Base-by-base conservation (phyloP, 2,797 vertebrate genomes). In the Gallirallus australis region DNA sequence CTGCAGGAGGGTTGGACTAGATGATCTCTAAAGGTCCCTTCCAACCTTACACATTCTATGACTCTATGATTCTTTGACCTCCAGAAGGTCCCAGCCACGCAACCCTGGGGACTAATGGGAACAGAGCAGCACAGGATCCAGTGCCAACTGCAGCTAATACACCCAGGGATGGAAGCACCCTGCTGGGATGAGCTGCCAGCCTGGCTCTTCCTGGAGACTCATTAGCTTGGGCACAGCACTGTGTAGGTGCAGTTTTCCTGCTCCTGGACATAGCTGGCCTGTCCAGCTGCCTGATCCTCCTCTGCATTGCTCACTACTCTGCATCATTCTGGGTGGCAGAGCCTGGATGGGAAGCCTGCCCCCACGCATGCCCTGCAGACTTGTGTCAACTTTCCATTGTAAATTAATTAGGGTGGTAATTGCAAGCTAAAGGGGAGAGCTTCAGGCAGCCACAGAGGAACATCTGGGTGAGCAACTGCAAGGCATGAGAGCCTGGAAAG, bases 341-440 rank as follows among this genome's bases (percentile, higher is more conserved):
- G 60, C 30, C 12, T 8, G 0, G 8, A 57, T 4, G 12, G 72
- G 76, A 95, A 88, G 40, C 28, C 59, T 73, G 39, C 19, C 73
- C 61, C 13, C 12, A 37, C 64, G 63, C 56, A 86, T 5, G 13
- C 28, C 86, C 63, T 53, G 53, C 42, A 77, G 77, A 25, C 48
- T 82, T 48, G 42, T 56, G 79, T 78, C 65, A 61, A 6, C 48
- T 64, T 84, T 56, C 40, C 56, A 25, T 9, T 24, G 7, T 15
- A 86, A 93, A 91, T 73, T 64, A 95, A 82, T 60, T 88, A 27
- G 33, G 69, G 39, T 48, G 27, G 47, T 76, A 91, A 92, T 75
- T 60, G 37, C 57, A 90, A 78, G 50, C 56, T 64, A 63, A 94
- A 86, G 19, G 39, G 56, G 48, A 90, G 23, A 89, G 69, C 66